These are phyloP conservation scores for Chaenodraco wilsoni DNA, from an alignment of 2,797 vertebrate species.

Conservation along the genomic window DNA sequence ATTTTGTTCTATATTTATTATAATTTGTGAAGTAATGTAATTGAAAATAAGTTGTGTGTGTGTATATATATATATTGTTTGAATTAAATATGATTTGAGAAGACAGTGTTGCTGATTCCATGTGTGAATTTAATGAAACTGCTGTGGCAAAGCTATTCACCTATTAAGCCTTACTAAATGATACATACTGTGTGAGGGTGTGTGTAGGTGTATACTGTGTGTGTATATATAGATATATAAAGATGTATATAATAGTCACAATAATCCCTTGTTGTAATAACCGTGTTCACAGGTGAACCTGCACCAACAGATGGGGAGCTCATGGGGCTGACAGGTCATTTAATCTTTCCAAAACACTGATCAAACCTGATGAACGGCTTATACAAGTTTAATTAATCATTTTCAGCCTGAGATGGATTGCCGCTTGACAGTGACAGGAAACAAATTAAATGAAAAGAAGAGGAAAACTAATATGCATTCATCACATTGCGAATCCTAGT, in stretches of 20 bases:
- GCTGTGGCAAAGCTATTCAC: not conserved
- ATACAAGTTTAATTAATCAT: conserved; percentile 51
- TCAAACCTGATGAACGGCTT: conserved; percentile 52
- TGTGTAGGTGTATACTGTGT: too few relatives aligned
- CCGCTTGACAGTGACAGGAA: conserved; percentile 18
- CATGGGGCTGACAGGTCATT: conserved; percentile 55
- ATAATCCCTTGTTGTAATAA: conserved; percentile 13
- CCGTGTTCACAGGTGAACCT: conserved; percentile 14
- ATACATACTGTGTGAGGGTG: too few relatives aligned
- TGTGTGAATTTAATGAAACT: conserved; percentile 22
- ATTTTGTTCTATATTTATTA: conserved; percentile 23
- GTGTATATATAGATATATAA: too few relatives aligned
- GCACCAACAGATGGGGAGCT: conserved; percentile 38
- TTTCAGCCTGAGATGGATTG: conserved; percentile 38
- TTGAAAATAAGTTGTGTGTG: not conserved
- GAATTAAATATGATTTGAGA: conserved; percentile 35
- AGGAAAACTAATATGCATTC: not conserved
- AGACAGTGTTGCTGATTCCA: conserved; percentile 3
- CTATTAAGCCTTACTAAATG: not conserved
- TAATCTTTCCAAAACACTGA: conserved; percentile 58
- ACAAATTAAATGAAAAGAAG: conserved; percentile 33
- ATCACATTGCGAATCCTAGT: conserved; percentile 17
- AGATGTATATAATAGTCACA: not conserved
- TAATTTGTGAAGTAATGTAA: conserved; percentile 1
- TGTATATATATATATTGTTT: conserved; percentile 7